Evolutionary conservation across 2,113 vertebrate species (phyloP), one percentile per base, ranked within the genome.

Genomic region (Lepus europaeus): DNA sequence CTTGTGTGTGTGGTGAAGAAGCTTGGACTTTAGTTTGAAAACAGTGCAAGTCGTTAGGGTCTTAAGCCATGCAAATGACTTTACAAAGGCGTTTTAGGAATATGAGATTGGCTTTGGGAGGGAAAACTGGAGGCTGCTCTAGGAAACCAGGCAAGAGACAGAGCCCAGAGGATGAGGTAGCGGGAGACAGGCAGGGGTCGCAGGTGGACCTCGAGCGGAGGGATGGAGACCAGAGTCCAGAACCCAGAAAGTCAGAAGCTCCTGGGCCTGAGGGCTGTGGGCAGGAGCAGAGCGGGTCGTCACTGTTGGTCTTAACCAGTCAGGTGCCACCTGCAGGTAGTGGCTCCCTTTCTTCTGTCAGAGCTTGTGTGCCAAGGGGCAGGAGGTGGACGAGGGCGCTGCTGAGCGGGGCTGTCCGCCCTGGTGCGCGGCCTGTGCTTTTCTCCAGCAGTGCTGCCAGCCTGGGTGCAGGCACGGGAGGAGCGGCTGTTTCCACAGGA

Each of bases 1-100:
- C 31, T 19, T 27, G 19, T n/a, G 9, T 59, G 19, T 59, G 14
- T 59, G 56, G 56, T 59, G 56, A 59, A 59, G 56, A 59, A 33
- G 36, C 39, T n/a, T 27, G 45, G 59, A 19, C 87, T 87, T 93
- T 49, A 23, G 31, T 72, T 64, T 82, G 74, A 90, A 69, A 36
- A 51, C 36, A n/a, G 2, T 39, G 14, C 14, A 81, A 66, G 61
- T 86, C 74, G 53, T 56, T 95, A 68, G 68, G 10, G 14, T 63
- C 19, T 53, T 45, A 61, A 70, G 36, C 27, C 36, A 39, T 14
- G 17, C 27, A 13, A 81, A 39, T n/a, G 16, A n/a, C 87, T 61
- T 85, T 73, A 68, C 29, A 31, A 4, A 76, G 33, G 19, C 36
- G n/a, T 70, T 19, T 74, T 63, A 39, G 72, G 68, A 53, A 27